These are phyloP conservation scores for Melanotaenia trifasciata DNA, from an alignment of 2,797 vertebrate species.

Conservation along the genomic window DNA sequence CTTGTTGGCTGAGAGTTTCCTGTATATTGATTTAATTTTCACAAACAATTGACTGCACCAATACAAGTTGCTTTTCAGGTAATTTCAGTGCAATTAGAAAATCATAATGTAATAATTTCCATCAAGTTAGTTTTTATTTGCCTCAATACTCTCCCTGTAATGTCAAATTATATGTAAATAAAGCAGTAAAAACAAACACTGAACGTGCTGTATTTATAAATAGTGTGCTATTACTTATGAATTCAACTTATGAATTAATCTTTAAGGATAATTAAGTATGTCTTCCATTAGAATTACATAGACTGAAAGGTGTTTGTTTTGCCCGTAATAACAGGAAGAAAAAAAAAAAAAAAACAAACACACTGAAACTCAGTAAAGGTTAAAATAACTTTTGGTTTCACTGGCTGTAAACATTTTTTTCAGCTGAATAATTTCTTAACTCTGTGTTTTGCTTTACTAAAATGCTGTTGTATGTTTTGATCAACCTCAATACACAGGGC, in stretches of 20 bases:
- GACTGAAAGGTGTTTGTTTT: neutral
- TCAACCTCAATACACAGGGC: neutral
- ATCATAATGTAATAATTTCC: neutral
- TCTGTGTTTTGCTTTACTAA: constrained; percentile 6
- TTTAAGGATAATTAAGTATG: neutral
- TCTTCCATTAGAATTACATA: neutral
- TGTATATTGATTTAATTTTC: too few relatives aligned
- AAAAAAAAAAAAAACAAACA: neutral
- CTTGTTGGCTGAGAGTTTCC: too few relatives aligned
- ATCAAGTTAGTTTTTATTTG: neutral
- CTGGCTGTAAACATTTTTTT: neutral
- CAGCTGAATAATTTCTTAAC: neutral
- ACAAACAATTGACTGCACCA: too few relatives aligned
- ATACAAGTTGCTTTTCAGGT: too few relatives aligned
- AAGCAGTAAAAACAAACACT: neutral
- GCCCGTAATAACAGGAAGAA: neutral
- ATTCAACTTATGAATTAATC: too few relatives aligned
- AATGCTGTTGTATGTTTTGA: neutral
- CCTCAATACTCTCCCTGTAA: neutral
- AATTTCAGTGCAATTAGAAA: too few relatives aligned
- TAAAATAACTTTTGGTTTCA: constrained; percentile 5
- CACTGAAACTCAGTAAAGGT: constrained; percentile 2
- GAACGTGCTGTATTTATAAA: neutral
- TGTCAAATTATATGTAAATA: neutral
- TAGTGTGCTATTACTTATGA: too few relatives aligned